phyloP scores from a whole-genome alignment of 2,888 invertebrate species.

The Monopis laevigella region DNA sequence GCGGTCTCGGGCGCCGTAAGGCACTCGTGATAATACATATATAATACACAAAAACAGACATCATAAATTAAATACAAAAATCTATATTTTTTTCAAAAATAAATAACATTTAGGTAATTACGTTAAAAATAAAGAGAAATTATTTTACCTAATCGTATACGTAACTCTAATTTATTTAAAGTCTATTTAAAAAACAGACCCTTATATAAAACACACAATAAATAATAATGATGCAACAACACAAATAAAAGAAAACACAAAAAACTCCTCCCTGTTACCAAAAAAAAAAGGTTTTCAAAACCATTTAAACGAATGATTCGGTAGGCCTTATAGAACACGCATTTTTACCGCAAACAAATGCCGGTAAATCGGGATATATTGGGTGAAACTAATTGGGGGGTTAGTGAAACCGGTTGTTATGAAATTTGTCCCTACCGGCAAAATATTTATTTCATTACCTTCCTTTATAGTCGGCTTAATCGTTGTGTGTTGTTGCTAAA shows the following conservation, averaged over 20 bases:
- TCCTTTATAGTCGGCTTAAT: slow-evolving; percentile 63
- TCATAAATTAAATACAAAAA: no score
- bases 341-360: slow-evolving; percentile 48
- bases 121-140: no score
- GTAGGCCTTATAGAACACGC: slow-evolving; percentile 26
- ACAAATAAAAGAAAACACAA: not conserved
- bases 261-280: not conserved
- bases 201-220: no score
- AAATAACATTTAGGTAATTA: no score
- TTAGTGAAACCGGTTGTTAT: slow-evolving; percentile 49
- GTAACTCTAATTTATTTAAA: no score
- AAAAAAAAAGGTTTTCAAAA: not conserved
- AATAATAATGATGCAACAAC: not conserved
- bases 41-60: no score
- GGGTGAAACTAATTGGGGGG: slow-evolving; percentile 32
- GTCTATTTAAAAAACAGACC: no score
- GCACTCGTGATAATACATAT: no score
- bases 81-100: no score
- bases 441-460: slow-evolving; percentile 68
- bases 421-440: slow-evolving; percentile 58
- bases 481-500: slow-evolving; percentile 37
- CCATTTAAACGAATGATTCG: slow-evolving; percentile 1
- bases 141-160: no score
- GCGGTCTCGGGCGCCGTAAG: no score
- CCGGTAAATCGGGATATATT: not conserved